Evolutionary conservation across 2,797 vertebrate genomes (phyloP), one percentile per base, ranked within the genome.

Genomic region (Acomys russatus): DNA sequence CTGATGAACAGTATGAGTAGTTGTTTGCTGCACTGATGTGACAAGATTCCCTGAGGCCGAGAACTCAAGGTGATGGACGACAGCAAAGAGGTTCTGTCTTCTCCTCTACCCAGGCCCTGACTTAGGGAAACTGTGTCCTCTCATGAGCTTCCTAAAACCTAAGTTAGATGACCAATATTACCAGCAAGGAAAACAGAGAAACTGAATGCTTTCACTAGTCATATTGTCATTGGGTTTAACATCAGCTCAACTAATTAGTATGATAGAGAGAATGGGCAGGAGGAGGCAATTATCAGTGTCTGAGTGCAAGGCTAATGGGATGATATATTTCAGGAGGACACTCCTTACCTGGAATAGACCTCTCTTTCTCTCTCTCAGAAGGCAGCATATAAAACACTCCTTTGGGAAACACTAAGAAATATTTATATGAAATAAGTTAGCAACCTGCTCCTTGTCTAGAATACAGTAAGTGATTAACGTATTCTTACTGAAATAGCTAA

Each of bases 321-420:
- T 93, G 95, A 61, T 38, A 30, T 88, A 70, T 77, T 96, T 51
- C 28, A 54, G 25, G 17, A 17, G 8, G n/a, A 51, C 76, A 82
- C 6, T 49, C n/a, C 20, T 96, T 92, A 44, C 35, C 5, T 18
- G 9, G 2, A 35, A 17, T 23, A 82, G 25, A 59, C 6, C 3
- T 91, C 4, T 78, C 79, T 35, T 28, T 28, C 6, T 12, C 5
- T 64, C 49, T 94, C 33, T 94, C 49, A 76, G 70, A 94, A 86
- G 61, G 3, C 44, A 87, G 38, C n/a, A 88, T 64, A 68, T 74
- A 77, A 64, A 80, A 33, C 23, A 84, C 35, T 71, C 30, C 2
- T 90, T 88, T 63, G 95, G 71, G 74, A 94, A 90, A 63, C 3
- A 80, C 78, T 78, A n/a, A 92, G 70, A 94, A 89, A 87, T 94